phyloP scores from a whole-genome alignment of 1,140 invertebrate species.

The Goniozus legneri region DNA sequence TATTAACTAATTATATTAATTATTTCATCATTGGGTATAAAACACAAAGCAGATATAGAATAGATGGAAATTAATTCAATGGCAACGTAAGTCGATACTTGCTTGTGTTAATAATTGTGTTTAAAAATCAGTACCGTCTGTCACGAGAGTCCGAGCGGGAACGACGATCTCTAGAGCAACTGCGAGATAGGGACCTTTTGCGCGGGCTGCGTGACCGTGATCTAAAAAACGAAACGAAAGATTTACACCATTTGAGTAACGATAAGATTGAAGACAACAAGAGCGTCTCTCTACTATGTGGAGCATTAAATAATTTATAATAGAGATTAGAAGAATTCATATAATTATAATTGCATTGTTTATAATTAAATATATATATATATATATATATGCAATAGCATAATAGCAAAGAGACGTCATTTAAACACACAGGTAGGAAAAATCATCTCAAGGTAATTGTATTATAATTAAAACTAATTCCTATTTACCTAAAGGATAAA shows the following conservation, averaged over 20 bases:
- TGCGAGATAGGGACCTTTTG: slow-evolving; percentile 47
- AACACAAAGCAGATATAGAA: not conserved
- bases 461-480: slow-evolving; percentile 45
- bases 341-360: not conserved
- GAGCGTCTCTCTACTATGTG: slow-evolving; percentile 11
- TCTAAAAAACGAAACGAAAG: slow-evolving; percentile 42
- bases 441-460: slow-evolving; percentile 41
- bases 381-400: no score
- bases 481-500: slow-evolving; percentile 42
- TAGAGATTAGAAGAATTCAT: slow-evolving; percentile 6
- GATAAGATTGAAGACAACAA: no score
- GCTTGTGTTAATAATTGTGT: slow-evolving; percentile 15
- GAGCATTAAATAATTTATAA: slow-evolving; percentile 2
- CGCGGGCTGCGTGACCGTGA: slow-evolving; percentile 50
- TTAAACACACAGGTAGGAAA: slow-evolving; percentile 40
- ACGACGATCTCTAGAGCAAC: slow-evolving; percentile 51
- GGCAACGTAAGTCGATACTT: not conserved
- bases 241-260: slow-evolving; percentile 17
- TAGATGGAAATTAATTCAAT: not conserved
- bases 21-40: not conserved
- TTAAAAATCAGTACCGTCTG: slow-evolving; percentile 47
- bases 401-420: slow-evolving; percentile 19
- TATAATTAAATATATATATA: not conserved
- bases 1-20: not conserved
- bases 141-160: slow-evolving; percentile 53